These are phyloP conservation scores for Digitonthophagus gazella DNA, from an alignment of 2,888 invertebrate species.

Conservation along the genomic window DNA sequence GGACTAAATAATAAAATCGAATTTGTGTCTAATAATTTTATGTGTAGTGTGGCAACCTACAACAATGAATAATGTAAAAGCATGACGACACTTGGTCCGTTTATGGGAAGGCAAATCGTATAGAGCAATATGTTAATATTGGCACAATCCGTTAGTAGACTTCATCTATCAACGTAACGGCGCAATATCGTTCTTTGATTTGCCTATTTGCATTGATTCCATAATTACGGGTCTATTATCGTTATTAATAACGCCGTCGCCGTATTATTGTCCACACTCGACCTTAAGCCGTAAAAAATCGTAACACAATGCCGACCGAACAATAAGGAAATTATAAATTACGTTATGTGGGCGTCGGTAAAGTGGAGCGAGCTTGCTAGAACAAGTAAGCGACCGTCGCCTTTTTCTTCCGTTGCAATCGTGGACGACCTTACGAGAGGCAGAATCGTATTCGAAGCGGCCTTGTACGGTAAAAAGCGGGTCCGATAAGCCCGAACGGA, in stretches of 20 bases:
- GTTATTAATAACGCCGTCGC: background rate
- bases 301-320: background rate
- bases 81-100: background rate
- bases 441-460: background rate
- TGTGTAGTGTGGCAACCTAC: background rate
- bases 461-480: constrained; percentile 5
- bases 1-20: too few relatives aligned
- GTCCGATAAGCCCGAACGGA: constrained; percentile 4
- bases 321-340: background rate
- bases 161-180: background rate
- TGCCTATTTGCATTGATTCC: background rate
- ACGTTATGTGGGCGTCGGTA: background rate
- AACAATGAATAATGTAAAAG: background rate
- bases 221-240: background rate
- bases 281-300: background rate
- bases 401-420: background rate
- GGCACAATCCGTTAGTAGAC: background rate
- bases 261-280: background rate
- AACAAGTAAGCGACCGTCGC: background rate
- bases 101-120: background rate
- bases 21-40: too few relatives aligned
- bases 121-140: background rate
- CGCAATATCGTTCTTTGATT: background rate
- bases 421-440: background rate
- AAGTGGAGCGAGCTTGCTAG: background rate